Evolutionary conservation across 2,888 invertebrate genomes (phyloP).

Genomic region (Latheticus oryzae): DNA sequence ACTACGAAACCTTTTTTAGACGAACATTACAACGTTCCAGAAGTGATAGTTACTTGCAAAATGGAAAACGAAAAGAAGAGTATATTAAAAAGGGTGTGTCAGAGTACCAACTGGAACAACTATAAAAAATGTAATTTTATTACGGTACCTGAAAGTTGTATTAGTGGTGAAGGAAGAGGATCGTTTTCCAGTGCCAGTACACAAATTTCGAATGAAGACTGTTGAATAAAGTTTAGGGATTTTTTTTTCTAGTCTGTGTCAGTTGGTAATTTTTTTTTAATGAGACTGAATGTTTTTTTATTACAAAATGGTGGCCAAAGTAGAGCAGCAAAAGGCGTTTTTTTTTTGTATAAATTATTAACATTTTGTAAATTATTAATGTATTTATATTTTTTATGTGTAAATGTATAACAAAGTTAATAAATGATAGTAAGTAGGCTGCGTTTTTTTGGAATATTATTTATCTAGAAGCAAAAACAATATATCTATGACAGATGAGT

Average conservation of each 20-base stretch:
- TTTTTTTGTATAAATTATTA: no score
- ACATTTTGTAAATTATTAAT: conserved; percentile 28
- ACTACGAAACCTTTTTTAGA: conserved; percentile 43
- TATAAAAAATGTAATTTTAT: conserved; percentile 63
- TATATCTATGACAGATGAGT: no score
- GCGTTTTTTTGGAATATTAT: no score
- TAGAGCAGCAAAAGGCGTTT: no score
- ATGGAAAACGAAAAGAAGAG: conserved; percentile 59
- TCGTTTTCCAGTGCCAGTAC: conserved; percentile 65
- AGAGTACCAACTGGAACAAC: conserved; percentile 57
- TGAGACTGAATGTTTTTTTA: conserved; percentile 7
- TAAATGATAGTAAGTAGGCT: no score
- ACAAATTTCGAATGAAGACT: conserved; percentile 63
- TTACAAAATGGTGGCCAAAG: conserved; percentile 11
- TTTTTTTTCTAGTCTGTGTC: conserved; percentile 27
- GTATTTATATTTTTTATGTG: no score
- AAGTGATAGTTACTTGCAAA: conserved; percentile 61
- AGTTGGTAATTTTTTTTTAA: conserved; percentile 6
- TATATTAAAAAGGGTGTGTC: conserved; percentile 62
- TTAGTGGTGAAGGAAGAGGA: conserved; percentile 61
- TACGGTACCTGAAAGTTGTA: conserved; percentile 62
- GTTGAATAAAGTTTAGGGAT: no score
- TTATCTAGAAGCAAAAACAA: no score
- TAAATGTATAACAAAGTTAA: no score
- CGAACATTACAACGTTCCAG: conserved; percentile 50